Evolutionary conservation across 1,140 invertebrate species (phyloP), one percentile per base, ranked within the genome.

Genomic region (Drosophila equinoxialis): DNA sequence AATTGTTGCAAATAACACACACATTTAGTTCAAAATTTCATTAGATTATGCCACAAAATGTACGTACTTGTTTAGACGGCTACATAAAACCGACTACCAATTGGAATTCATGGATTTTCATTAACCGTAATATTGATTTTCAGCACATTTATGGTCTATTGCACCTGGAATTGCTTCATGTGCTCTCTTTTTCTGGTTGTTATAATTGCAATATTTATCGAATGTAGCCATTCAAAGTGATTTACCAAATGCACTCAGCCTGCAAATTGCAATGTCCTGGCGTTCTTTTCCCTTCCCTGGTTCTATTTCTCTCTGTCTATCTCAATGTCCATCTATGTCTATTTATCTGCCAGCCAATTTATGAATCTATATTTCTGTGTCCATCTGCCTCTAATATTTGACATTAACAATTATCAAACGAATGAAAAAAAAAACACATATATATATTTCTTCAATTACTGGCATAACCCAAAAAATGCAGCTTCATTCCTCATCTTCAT

Each of bases 401-500:
- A 23, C 45, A 51, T 51, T 51, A 51, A 51, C 45, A 51, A 51
- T 23, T 51, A 23, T 20, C 20, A 51, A 51, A 51, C 23, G 30
- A 30, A 6, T 30, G 30, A 30, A 30, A 30, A 30, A 30, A 30
- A 5, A 30, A 5, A 30, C 30, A 6, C 30, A 0, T 30, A 6
- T 30, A 30, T 30, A 6, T 51, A 23, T 51, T 23, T 23, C 17
- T 20, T 51, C 45, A 51, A 23, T 51, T 20, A 42, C 64, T 65
- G 71, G 33, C 58, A 39, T 66, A 68, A 41, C 35, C 37, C 30
- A 35, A 20, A 60, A 37, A 51, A 23, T 23, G 8, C 10, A 8
- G 5, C 20, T 17, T 70, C 30, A 55, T 71, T 13, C 37, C 7
- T 37, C 35, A 77, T 77, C 75, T 77, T 51, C 17, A 8, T 23